Percentiles rank a stretch among this genome's conserved stretches.
phyloP scores from a whole-genome alignment of 2,113 vertebrate species.

The Xerus inauris region DNA sequence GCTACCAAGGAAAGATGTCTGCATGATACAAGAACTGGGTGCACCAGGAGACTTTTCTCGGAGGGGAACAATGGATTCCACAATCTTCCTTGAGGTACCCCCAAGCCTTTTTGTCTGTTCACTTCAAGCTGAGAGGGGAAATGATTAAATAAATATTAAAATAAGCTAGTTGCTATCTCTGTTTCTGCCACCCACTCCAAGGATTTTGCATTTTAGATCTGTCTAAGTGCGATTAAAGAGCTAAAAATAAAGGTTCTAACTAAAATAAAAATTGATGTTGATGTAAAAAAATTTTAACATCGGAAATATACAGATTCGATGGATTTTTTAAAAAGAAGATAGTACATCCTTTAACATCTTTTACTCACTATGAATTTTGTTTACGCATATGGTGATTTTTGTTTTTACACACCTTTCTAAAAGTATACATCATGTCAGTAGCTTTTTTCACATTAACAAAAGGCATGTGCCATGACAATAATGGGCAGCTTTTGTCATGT shows the following conservation, averaged over 20 bases:
- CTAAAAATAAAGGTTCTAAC: conserved; percentile 48
- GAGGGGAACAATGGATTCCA: not conserved
- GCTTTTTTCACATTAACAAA: conserved; percentile 20
- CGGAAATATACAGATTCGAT: not conserved
- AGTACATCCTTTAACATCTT: not conserved
- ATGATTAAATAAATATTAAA: conserved; percentile 81
- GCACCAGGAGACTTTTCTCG: conserved; percentile 8
- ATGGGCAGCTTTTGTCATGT: not conserved
- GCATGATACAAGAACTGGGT: conserved; percentile 1
- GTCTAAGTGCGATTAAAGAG: conserved; percentile 31
- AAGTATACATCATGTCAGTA: not conserved
- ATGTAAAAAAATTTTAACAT: not conserved
- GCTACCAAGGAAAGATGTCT: conserved; percentile 10
- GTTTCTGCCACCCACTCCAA: conserved; percentile 71
- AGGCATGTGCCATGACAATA: not conserved
- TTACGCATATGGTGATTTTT: not conserved
- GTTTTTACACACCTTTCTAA: not conserved
- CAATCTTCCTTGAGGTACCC: conserved; percentile 37
- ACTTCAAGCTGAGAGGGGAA: conserved; percentile 51
- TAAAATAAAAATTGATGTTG: not conserved
- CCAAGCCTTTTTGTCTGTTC: conserved; percentile 38
- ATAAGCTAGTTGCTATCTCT: conserved; percentile 79
- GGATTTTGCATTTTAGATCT: conserved; percentile 30
- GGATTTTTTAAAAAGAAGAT: not conserved
- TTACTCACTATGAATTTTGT: conserved; percentile 5